A percentile compares a stretch with the other conserved stretches of the same genome.
These are phyloP conservation scores for Acleris laterana DNA, from an alignment of 2,888 invertebrate species.

Conservation along the genomic window DNA sequence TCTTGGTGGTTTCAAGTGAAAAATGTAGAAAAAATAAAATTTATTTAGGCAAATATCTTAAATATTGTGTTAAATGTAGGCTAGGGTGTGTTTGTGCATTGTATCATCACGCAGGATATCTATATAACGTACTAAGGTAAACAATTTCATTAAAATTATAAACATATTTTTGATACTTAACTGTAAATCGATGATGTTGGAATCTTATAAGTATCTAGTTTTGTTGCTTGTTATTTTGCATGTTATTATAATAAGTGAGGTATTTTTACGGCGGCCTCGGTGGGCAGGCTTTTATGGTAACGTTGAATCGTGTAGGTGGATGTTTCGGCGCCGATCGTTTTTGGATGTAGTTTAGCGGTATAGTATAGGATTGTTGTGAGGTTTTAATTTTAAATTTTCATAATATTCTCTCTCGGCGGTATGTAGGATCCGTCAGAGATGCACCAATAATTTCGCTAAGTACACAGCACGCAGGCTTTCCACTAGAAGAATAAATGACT, in stretches of 20 bases:
- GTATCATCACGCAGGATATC: conserved; percentile 41
- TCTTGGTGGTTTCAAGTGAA: conserved; percentile 34
- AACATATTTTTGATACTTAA: conserved; percentile 37
- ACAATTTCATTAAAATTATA: conserved; percentile 32
- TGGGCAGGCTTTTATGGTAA: conserved; percentile 47
- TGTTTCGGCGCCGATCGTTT: conserved; percentile 42
- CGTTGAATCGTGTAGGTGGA: conserved; percentile 54
- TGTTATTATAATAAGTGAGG: conserved; percentile 23
- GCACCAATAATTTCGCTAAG: conserved; percentile 64
- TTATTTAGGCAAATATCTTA: conserved; percentile 48
- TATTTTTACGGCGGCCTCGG: conserved; percentile 27
- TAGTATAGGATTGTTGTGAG: not conserved
- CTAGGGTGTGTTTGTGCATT: conserved; percentile 47
- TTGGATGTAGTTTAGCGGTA: conserved; percentile 13
- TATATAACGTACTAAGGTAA: conserved; percentile 47
- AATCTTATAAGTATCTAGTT: conserved; percentile 25
- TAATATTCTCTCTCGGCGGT: conserved; percentile 47
- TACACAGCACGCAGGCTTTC: conserved; percentile 47
- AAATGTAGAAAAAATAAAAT: conserved; percentile 56
- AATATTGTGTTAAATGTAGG: conserved; percentile 54
- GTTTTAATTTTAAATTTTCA: conserved; percentile 33
- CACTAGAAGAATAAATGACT: conserved; percentile 38
- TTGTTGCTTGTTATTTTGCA: conserved; percentile 33
- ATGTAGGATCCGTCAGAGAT: conserved; percentile 60
- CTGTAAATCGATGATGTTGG: conserved; percentile 39